A percentile compares a stretch with the other conserved stretches of the same genome.
Conservation (phyloP, 2,113 vertebrate species). For the Glaucomys volans region DNA sequence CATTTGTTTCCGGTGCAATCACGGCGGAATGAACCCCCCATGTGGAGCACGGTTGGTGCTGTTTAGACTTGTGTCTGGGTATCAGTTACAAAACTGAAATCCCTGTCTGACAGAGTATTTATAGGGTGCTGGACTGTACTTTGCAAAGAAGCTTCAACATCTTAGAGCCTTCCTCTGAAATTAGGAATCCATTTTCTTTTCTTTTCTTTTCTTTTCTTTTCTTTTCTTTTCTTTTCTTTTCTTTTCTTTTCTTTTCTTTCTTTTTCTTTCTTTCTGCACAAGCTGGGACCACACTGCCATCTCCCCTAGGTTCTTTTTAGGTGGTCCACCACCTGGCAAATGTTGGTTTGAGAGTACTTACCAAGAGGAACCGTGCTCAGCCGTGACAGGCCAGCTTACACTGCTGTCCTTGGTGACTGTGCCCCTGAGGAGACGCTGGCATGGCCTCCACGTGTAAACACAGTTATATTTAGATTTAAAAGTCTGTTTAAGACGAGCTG, state of each 20-base stretch:
- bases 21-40: background rate
- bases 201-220: too few species aligned
- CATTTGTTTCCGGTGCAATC: background rate
- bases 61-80: background rate
- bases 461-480: background rate
- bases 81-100: background rate
- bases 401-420: background rate
- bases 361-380: background rate
- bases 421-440: background rate
- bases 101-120: background rate
- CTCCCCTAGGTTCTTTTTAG: background rate
- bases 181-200: background rate
- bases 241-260: too few species aligned
- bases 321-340: background rate
- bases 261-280: background rate
- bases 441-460: background rate
- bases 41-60: background rate
- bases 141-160: background rate
- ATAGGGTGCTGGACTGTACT: background rate
- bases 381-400: background rate
- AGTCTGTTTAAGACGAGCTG: background rate
- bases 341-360: background rate
- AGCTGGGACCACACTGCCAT: accelerated
- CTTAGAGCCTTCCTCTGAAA: background rate
- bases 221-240: background rate